Base-by-base conservation (phyloP, 2,888 invertebrate genomes). In the Pecten maximus region DNA sequence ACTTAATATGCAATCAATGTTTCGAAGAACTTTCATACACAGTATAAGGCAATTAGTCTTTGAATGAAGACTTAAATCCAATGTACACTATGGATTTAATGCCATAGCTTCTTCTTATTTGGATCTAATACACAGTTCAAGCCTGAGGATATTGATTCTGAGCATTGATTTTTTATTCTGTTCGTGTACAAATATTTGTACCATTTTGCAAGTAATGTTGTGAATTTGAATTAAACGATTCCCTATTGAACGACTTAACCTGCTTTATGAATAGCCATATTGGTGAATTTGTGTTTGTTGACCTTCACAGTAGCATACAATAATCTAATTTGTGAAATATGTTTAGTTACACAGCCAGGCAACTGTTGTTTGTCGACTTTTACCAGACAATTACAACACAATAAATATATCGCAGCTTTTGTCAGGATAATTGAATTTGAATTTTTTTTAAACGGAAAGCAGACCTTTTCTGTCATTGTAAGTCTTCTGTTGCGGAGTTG, bases 141-240 rank as follows among this genome's bases (percentile, higher is more conserved):
- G 23, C 74, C 23, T 28, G 35, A 15, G 35, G 74, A 74, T 74
- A 74, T 74, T 74, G 28, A 74, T 74, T 74, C 35, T 35, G 28
- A 35, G 12, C 74, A 74, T 74, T 35, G 74, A 74, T 28, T 74
- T 74, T 44, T 28, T 8, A 28, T 74, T 74, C 35, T 74, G 74
- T 35, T 16, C 74, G 23, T 35, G 74, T 35, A 35, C 74, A 74
- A 74, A 74, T 74, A 74, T 74, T 74, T 74, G 35, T 74, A 74
- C 74, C 74, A 74, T 35, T 74, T 74, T 35, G 74, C 35, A 74
- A 74, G 74, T 74, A 74, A 74, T 74, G 74, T 74, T 74, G 2
- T 74, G 74, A 74, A 28, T 35, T 74, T 74, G 12, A 74, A 74
- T 74, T 74, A 74, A 74, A 28, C 8, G 8, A 74, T 74, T 74